These are phyloP conservation scores for Sorex maritimensis DNA, from an alignment of 2,797 vertebrate genomes.

Conservation along the genomic window DNA sequence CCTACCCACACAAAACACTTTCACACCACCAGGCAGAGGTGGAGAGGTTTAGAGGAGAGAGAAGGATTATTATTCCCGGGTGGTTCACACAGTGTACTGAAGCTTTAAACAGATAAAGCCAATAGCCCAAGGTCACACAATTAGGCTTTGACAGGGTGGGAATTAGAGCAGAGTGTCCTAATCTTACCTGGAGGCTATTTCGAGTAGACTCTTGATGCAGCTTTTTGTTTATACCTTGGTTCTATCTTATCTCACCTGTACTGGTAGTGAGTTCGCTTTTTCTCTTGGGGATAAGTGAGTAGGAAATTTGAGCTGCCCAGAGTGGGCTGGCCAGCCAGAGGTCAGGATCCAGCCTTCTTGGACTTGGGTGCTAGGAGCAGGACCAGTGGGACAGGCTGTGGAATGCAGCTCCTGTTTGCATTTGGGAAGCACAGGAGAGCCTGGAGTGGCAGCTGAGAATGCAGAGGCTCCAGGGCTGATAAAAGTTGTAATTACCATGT, in stretches of 20 bases:
- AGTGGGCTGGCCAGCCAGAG: constrained; percentile 24
- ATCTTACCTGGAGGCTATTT: constrained; percentile 80
- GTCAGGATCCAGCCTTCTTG: constrained; percentile 68
- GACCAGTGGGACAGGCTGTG: background rate
- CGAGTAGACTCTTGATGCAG: constrained; percentile 77
- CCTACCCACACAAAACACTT: constrained; percentile 72
- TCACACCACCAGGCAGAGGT: constrained; percentile 80
- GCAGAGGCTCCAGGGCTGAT: constrained; percentile 75
- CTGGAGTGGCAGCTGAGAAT: constrained; percentile 81
- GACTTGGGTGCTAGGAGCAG: constrained; percentile 37
- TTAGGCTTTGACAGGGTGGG: constrained; percentile 84
- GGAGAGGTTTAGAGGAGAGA: constrained; percentile 76
- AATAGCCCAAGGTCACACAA: constrained; percentile 85
- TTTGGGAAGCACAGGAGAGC: constrained; percentile 54
- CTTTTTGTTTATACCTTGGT: constrained; percentile 78
- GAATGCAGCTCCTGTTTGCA: constrained; percentile 52
- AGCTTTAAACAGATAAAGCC: constrained; percentile 79
- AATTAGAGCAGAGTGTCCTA: constrained; percentile 86
- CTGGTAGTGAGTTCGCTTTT: constrained; percentile 71
- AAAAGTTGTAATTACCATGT: constrained; percentile 83
- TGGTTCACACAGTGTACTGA: constrained; percentile 71
- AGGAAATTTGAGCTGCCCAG: constrained; percentile 64
- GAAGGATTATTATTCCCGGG: constrained; percentile 75
- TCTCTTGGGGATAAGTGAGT: constrained; percentile 56
- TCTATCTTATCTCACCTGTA: constrained; percentile 77